Percentiles rank a stretch among this genome's conserved stretches.
Conservation (phyloP, 2,797 vertebrate species). For the Hydrophis major region DNA sequence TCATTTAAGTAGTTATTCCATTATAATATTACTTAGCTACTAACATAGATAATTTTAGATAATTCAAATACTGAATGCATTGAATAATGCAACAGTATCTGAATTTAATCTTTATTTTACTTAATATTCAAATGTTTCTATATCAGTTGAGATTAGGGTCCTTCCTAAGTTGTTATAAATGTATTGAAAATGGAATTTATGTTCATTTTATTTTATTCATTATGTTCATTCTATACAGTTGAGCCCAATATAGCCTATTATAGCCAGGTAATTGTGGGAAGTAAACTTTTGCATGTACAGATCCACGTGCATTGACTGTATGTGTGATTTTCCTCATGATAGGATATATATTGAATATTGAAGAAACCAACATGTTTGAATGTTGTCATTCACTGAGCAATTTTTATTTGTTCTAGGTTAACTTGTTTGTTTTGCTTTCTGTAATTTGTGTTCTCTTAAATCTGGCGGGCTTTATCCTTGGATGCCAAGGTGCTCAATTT, state of each 20-base stretch:
- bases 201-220: neutral
- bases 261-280: neutral
- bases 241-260: neutral
- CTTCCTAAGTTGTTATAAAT: neutral
- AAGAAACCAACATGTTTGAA: neutral
- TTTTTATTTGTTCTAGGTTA: conserved; percentile 73
- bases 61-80: accelerated
- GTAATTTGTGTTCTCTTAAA: conserved; percentile 84
- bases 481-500: conserved; percentile 83
- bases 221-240: neutral
- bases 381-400: neutral
- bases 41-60: neutral
- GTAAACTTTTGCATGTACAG: neutral
- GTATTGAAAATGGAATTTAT: neutral
- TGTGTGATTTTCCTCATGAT: neutral
- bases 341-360: neutral
- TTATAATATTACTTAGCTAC: neutral
- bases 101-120: accelerated
- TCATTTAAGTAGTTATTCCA: neutral
- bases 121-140: neutral
- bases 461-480: conserved; percentile 82
- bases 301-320: neutral
- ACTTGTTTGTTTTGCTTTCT: conserved; percentile 83
- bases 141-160: neutral
- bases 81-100: neutral